Base-by-base conservation (phyloP, 2,797 vertebrate species). In the Sus cebifrons region DNA sequence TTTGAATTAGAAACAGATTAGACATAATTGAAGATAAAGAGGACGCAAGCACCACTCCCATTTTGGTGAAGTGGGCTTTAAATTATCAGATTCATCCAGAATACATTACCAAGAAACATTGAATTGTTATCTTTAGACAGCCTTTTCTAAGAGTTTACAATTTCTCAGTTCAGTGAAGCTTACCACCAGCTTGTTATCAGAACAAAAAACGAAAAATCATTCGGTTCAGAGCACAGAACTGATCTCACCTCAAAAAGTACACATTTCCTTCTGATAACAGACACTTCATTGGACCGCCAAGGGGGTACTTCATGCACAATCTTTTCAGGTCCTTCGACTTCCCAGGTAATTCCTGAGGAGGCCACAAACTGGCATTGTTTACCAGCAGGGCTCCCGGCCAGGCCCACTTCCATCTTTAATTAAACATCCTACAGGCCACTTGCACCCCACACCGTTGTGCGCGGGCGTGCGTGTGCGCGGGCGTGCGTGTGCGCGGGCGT, bases 141-240 rank as follows among this genome's bases (percentile, higher is more conserved):
- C 99, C 99, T 99, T 99, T 99, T 99, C 99, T 99, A 99, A 99
- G 99, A 99, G 99, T 99, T 99, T 99, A 99, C 99, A 99, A 99
- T 99, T 99, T 99, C 99, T 99, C 99, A 99, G 99, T 99, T 99
- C 99, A 99, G 98, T 99, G 99, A 99, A 99, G 99, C 99, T 99
- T 99, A 99, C 99, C 99, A 99, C 98, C 99, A 99, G 99, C 99
- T 99, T 99, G 99, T 99, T 99, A 99, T 99, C 98, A 97, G 99
- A 98, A 99, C 98, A 99, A 99, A 99, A 99, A 99, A 96, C 67
- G 98, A 98, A 98, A 99, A 99, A 99, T 99, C 98, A 97, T 98
- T 99, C 98, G 98, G 99, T 99, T 99, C 99, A 99, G 98, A 99
- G 99, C 99, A 99, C 99, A 99, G 99, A 99, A 99, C 99, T 98